These are phyloP conservation scores for Lepeophtheirus nordmannii DNA, from an alignment of 2,888 invertebrate species.

Conservation along the genomic window DNA sequence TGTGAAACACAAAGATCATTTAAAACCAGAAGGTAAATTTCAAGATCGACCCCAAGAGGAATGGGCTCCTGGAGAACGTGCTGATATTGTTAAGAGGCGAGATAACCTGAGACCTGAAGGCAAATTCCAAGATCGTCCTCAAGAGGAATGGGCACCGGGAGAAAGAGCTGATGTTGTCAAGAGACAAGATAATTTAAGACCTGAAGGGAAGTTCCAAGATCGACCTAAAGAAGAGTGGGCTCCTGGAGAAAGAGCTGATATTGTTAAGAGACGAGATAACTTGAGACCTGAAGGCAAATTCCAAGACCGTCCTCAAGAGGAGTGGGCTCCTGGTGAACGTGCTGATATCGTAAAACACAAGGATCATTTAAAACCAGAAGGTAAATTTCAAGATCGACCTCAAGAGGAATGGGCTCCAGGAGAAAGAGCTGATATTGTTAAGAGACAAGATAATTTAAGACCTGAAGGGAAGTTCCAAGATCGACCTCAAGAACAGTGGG, in stretches of 20 bases:
- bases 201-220: slow-evolving; percentile 18
- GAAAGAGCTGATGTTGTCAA: background rate
- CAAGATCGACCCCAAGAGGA: slow-evolving; percentile 13
- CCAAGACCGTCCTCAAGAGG: slow-evolving; percentile 24
- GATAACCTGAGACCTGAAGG: no score
- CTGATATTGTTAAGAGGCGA: no score
- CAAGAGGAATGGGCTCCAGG: slow-evolving; percentile 30
- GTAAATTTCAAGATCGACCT: slow-evolving; percentile 39
- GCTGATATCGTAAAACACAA: slow-evolving; percentile 37
- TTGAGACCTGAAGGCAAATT: slow-evolving; percentile 27
- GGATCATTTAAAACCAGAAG: slow-evolving; percentile 44
- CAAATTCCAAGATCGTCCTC: no score
- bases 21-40: slow-evolving; percentile 26
- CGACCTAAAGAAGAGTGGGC: slow-evolving; percentile 25
- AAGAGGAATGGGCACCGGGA: background rate
- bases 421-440: slow-evolving; percentile 26
- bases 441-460: slow-evolving; percentile 25
- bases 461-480: slow-evolving; percentile 29
- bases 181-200: background rate
- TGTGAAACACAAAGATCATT: slow-evolving; percentile 26
- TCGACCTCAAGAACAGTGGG: slow-evolving; percentile 31
- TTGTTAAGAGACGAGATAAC: slow-evolving; percentile 27
- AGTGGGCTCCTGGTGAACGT: slow-evolving; percentile 36
- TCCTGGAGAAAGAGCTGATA: slow-evolving; percentile 27
- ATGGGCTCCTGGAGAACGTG: no score